phyloP scores from a whole-genome alignment of 2,888 invertebrate species.

The Ectemnius lituratus region DNA sequence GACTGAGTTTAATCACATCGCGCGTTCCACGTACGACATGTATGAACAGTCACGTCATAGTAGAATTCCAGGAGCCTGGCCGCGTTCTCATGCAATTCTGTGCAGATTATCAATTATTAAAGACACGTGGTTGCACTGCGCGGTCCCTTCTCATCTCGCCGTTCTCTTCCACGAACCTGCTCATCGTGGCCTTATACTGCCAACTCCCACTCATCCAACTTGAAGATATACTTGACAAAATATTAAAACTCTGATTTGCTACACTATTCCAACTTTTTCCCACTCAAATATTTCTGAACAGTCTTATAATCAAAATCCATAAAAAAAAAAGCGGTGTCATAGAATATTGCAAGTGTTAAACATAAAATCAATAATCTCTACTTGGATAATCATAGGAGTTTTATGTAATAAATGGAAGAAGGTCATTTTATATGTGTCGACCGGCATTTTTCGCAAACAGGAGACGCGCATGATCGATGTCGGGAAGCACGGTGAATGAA shows the following conservation, averaged over 20 bases:
- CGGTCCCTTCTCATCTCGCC: conserved; percentile 68
- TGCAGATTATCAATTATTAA: conserved; percentile 75
- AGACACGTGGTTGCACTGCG: conserved; percentile 51
- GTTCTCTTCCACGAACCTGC: conserved; percentile 69
- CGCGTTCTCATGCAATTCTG: conserved; percentile 68
- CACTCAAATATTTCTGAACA: too few species aligned
- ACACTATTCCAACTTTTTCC: too few species aligned
- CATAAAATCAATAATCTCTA: too few species aligned
- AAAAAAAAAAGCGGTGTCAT: too few species aligned
- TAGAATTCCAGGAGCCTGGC: conserved; percentile 63
- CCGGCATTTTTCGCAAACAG: not conserved
- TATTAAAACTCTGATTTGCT: too few species aligned
- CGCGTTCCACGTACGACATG: conserved; percentile 3
- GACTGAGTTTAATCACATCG: too few species aligned
- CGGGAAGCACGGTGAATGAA: conserved; percentile 37
- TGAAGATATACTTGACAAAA: conserved; percentile 27
- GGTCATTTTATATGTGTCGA: not conserved
- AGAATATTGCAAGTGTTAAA: too few species aligned
- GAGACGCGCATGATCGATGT: conserved; percentile 8
- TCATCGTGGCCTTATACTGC: conserved; percentile 44
- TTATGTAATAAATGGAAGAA: too few species aligned
- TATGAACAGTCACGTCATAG: conserved; percentile 58
- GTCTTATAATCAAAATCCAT: too few species aligned
- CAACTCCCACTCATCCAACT: conserved; percentile 59
- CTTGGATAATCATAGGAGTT: too few species aligned